phyloP scores from a whole-genome alignment of 2,888 invertebrate genomes.

The Leptinotarsa haldemani region DNA sequence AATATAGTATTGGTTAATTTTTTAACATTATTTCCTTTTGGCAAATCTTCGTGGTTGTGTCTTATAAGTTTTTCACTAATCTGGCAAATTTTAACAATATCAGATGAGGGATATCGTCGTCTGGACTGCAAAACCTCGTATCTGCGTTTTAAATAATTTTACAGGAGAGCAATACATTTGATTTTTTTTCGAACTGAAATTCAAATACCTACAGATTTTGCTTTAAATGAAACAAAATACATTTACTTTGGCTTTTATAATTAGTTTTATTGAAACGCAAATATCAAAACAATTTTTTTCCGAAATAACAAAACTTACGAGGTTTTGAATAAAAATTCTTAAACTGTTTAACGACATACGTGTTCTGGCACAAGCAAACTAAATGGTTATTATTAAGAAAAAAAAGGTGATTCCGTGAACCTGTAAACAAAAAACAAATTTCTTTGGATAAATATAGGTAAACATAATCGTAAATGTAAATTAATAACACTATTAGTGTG shows the following conservation, averaged over 20 bases:
- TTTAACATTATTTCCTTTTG: no score
- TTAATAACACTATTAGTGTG: background rate
- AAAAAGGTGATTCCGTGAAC: background rate
- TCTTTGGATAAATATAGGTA: background rate
- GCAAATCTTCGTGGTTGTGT: no score
- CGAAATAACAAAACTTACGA: constrained; percentile 1
- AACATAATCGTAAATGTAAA: background rate
- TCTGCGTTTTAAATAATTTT: background rate
- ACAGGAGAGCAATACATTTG: background rate
- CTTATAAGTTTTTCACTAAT: no score
- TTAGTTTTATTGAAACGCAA: background rate
- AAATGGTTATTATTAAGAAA: background rate
- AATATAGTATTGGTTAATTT: no score
- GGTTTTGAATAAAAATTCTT: background rate
- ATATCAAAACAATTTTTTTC: background rate
- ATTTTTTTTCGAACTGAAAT: background rate
- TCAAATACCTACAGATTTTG: background rate
- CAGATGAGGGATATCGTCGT: background rate
- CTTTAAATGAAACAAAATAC: background rate
- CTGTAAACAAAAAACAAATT: background rate
- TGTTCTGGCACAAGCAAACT: background rate
- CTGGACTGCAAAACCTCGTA: constrained; percentile 1
- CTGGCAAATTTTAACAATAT: no score
- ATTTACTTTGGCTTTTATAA: no score
- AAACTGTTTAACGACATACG: constrained; percentile 1